Percentiles rank a stretch among this genome's conserved stretches.
Conservation (phyloP, 2,888 invertebrate species). For the Rhamnusium bicolor region DNA sequence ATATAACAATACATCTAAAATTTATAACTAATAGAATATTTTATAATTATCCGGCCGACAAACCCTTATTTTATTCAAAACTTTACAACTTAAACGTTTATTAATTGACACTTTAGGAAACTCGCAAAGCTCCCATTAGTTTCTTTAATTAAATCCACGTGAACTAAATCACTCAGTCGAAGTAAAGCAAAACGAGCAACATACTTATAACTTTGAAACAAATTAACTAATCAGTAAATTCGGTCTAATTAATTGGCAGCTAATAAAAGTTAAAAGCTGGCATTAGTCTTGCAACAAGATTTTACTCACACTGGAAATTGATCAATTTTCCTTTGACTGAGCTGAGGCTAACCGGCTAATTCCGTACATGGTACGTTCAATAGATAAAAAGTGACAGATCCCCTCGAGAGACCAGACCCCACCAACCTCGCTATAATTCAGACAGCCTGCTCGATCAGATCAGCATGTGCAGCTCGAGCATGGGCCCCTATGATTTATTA, state of each 20-base stretch:
- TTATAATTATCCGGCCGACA: too few species aligned
- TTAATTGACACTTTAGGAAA: background rate
- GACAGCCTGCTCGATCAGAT: slow-evolving; percentile 35
- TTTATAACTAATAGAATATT: too few species aligned
- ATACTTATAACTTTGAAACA: background rate
- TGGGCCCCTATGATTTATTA: slow-evolving; percentile 35
- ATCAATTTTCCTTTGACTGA: background rate
- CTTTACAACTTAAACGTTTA: background rate
- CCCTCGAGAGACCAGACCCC: slow-evolving; percentile 44
- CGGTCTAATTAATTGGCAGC: background rate
- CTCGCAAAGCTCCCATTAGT: background rate
- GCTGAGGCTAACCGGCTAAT: slow-evolving; percentile 43
- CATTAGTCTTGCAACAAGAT: background rate
- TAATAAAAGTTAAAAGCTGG: background rate
- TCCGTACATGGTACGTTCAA: slow-evolving; percentile 46
- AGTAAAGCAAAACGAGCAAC: too few species aligned
- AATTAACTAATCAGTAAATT: slow-evolving; percentile 7
- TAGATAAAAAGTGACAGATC: slow-evolving; percentile 53
- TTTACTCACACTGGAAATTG: background rate
- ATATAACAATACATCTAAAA: too few species aligned
- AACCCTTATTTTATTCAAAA: too few species aligned
- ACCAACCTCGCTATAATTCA: slow-evolving; percentile 43
- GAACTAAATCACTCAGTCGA: background rate
- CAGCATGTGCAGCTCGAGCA: slow-evolving; percentile 22
- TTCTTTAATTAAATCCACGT: slow-evolving; percentile 1